Percentiles rank a stretch among this genome's conserved stretches.
Conservation (phyloP, 1,140 invertebrate species). For the Chlorops oryzae region DNA sequence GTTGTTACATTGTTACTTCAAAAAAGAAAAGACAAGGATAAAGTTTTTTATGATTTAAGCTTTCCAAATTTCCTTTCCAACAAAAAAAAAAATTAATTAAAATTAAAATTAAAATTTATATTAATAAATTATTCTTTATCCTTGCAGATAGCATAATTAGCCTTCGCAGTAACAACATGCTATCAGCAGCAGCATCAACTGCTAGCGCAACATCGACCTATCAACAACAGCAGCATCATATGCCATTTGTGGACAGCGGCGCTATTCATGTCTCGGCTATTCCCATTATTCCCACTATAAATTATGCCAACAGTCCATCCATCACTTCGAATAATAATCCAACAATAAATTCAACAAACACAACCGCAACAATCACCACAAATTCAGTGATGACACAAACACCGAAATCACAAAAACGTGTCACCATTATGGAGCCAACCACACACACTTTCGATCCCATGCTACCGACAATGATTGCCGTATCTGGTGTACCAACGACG, state of each 20-base stretch:
- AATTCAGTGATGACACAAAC: slow-evolving; percentile 30
- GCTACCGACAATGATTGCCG: slow-evolving; percentile 39
- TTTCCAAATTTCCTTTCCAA: too few relatives aligned
- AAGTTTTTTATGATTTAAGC: too few relatives aligned
- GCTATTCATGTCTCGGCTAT: not conserved
- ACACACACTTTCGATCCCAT: slow-evolving; percentile 40
- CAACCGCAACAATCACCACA: slow-evolving; percentile 15
- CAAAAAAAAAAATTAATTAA: too few relatives aligned
- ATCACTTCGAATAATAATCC: slow-evolving; percentile 21
- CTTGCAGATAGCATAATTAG: slow-evolving; percentile 44
- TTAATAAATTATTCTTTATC: too few relatives aligned
- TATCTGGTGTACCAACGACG: slow-evolving; percentile 23
- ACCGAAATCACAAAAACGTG: slow-evolving; percentile 43
- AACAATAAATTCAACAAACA: slow-evolving; percentile 8
- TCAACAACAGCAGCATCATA: slow-evolving; percentile 8
- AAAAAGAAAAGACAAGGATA: too few relatives aligned
- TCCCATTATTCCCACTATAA: slow-evolving; percentile 23
- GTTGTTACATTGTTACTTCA: too few relatives aligned
- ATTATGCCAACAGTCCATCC: slow-evolving; percentile 27
- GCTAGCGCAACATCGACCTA: not conserved
- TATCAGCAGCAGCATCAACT: slow-evolving; percentile 7
- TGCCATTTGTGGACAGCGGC: slow-evolving; percentile 1
- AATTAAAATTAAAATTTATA: too few relatives aligned
- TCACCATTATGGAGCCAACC: slow-evolving; percentile 42
- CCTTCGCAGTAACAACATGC: slow-evolving; percentile 29